Percentiles rank a stretch among this genome's conserved stretches.
These are phyloP conservation scores for Hirtodrosophila histrioides DNA, from an alignment of 2,888 invertebrate species.

Conservation along the genomic window DNA sequence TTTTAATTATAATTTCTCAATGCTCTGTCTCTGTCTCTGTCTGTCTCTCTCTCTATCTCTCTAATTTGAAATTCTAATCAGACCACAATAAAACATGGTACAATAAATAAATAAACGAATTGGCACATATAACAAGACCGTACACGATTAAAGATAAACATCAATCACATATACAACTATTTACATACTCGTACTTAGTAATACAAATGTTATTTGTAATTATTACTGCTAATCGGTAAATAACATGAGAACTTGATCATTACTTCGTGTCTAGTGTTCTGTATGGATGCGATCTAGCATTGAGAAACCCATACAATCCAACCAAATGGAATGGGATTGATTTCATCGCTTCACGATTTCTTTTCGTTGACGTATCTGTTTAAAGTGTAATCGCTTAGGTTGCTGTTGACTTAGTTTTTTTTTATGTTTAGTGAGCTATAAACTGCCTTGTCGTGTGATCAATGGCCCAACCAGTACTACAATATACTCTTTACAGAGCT, in stretches of 20 bases:
- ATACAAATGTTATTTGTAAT: too few relatives aligned
- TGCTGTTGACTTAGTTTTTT: constrained; percentile 20
- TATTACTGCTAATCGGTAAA: constrained; percentile 8
- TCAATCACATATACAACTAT: constrained; percentile 21
- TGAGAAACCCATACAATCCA: neutral
- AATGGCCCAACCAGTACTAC: constrained; percentile 4
- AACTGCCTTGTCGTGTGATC: constrained; percentile 12
- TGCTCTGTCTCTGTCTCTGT: constrained; percentile 26
- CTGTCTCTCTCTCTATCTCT: constrained; percentile 24
- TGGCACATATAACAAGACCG: constrained; percentile 49
- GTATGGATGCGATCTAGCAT: constrained; percentile 54
- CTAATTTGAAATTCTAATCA: constrained; percentile 28
- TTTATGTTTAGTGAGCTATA: constrained; percentile 11
- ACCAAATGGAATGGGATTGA: constrained; percentile 12
- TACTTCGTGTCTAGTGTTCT: constrained; percentile 38
- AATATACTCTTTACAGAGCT: constrained; percentile 6
- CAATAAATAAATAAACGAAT: constrained; percentile 63
- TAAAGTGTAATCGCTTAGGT: constrained; percentile 26
- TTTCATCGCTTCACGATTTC: constrained; percentile 15
- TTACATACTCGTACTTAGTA: neutral
- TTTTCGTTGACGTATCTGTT: constrained; percentile 8
- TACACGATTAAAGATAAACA: constrained; percentile 34
- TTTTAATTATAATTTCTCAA: constrained; percentile 21
- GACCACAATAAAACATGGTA: constrained; percentile 38
- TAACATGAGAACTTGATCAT: constrained; percentile 14